Evolutionary conservation across 1,140 invertebrate species (phyloP).

Genomic region (Lordiphosa clarofinis): DNA sequence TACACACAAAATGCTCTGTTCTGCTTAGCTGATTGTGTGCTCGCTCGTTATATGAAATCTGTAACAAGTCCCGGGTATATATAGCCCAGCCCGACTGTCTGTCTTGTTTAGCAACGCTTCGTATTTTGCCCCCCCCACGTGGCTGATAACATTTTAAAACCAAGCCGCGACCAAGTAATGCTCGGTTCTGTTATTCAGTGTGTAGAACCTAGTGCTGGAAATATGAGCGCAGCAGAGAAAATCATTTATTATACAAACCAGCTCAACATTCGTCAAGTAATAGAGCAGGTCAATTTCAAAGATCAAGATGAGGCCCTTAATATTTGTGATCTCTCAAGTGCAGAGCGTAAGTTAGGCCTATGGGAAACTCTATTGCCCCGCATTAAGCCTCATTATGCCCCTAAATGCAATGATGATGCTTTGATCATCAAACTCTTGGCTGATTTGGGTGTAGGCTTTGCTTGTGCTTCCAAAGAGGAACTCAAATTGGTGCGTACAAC

Average conservation of each 20-base stretch:
- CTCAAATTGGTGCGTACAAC: conserved; percentile 82
- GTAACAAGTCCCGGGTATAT: too few species aligned
- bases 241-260: conserved; percentile 55
- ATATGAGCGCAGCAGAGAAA: conserved; percentile 1
- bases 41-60: too few species aligned
- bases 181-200: too few species aligned
- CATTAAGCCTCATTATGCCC: conserved; percentile 96
- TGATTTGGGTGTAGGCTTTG: conserved; percentile 93
- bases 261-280: conserved; percentile 52
- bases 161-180: too few species aligned
- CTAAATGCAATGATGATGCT: conserved; percentile 97
- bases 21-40: too few species aligned
- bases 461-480: conserved; percentile 97
- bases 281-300: conserved; percentile 50
- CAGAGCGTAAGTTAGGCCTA: conserved; percentile 90
- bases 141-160: too few species aligned
- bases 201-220: not conserved
- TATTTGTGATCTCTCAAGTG: conserved; percentile 93
- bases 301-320: conserved; percentile 93
- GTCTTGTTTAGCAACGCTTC: too few species aligned
- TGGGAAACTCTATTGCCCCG: conserved; percentile 93
- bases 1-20: too few species aligned
- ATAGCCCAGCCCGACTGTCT: too few species aligned
- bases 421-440: conserved; percentile 91
- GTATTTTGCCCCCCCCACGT: too few species aligned